These are phyloP conservation scores for Anguilla megastoma DNA, from an alignment of 2,797 vertebrate species.

Conservation along the genomic window DNA sequence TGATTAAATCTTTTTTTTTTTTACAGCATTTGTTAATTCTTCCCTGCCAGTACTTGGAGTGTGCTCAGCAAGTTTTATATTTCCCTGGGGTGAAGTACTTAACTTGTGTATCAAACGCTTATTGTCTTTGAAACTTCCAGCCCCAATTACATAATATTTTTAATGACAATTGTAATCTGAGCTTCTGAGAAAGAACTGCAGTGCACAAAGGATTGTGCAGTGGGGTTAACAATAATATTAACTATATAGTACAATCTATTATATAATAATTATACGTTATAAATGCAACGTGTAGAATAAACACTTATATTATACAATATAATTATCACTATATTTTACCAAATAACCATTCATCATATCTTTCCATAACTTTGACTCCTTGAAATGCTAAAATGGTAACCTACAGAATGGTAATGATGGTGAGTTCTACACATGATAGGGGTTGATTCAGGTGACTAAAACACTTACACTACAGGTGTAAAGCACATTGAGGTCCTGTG, in stretches of 20 bases:
- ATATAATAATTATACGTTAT: too few species aligned
- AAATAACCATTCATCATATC: neutral
- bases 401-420: neutral
- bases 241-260: too few species aligned
- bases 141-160: neutral
- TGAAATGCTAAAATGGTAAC: neutral
- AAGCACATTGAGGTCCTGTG: neutral
- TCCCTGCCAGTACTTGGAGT: neutral
- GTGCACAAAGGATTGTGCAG: neutral
- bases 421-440: neutral
- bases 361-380: neutral
- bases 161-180: neutral
- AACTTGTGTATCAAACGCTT: neutral
- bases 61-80: neutral
- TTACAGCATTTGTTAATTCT: neutral
- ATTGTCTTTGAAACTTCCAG: neutral
- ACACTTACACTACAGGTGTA: neutral
- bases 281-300: neutral
- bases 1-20: neutral
- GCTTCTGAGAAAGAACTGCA: neutral
- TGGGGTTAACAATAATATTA: neutral
- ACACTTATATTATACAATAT: neutral
- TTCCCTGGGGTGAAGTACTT: neutral
- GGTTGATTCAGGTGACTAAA: neutral
- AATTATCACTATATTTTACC: neutral